phyloP scores from a whole-genome alignment of 2,888 invertebrate species.

The Diplazon laetatorius region DNA sequence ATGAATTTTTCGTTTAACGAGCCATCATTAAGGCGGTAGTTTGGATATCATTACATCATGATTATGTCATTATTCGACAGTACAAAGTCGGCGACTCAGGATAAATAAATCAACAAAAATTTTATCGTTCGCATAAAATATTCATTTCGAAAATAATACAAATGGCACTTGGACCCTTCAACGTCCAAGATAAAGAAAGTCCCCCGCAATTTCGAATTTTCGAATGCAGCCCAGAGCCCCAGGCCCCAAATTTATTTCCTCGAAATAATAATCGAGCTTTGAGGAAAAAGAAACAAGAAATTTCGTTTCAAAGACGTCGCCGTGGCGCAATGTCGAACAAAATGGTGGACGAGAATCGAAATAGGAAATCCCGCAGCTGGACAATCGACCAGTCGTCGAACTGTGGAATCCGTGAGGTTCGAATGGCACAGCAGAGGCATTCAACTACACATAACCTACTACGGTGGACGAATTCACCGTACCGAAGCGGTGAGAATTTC shows the following conservation, averaged over 20 bases:
- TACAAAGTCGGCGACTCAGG: too few species aligned
- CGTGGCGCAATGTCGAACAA: background rate
- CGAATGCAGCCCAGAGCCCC: too few species aligned
- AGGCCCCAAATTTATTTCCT: background rate
- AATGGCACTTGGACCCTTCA: too few species aligned
- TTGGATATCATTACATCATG: too few species aligned
- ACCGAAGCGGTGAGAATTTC: constrained; percentile 48
- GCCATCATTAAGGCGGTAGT: too few species aligned
- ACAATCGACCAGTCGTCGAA: constrained; percentile 39
- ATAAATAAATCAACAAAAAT: too few species aligned
- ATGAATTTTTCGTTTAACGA: too few species aligned
- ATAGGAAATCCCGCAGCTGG: constrained; percentile 21
- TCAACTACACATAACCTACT: constrained; percentile 36
- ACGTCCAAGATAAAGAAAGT: too few species aligned
- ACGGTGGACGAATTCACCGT: constrained; percentile 28
- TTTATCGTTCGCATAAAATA: too few species aligned
- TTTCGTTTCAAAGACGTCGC: background rate
- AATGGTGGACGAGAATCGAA: background rate
- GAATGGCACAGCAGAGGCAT: constrained; percentile 28
- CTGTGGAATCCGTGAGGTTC: constrained; percentile 7
- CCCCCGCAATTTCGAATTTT: background rate
- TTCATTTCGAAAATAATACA: too few species aligned
- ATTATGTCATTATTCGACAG: too few species aligned
- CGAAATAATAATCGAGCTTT: background rate
- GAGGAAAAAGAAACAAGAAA: background rate